phyloP scores from a whole-genome alignment of 1,140 invertebrate genomes.

The Capitella teleta region DNA sequence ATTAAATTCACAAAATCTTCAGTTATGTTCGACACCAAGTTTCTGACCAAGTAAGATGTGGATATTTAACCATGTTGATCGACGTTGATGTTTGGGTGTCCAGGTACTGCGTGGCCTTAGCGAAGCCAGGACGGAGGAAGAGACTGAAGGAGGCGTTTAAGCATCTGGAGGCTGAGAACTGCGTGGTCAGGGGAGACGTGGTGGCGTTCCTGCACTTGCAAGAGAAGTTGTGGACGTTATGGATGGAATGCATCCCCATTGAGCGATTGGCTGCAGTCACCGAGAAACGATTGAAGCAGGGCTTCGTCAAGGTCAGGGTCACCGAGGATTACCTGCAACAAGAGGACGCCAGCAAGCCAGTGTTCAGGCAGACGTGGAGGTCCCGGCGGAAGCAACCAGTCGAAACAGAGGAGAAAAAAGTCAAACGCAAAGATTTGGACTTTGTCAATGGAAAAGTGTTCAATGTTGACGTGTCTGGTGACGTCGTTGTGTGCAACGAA shows the following conservation, averaged over 20 bases:
- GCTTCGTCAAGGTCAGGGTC: slow-evolving; percentile 12
- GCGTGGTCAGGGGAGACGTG: slow-evolving; percentile 25
- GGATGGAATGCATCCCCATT: slow-evolving; percentile 22
- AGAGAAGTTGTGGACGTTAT: slow-evolving; percentile 29
- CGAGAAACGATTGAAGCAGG: slow-evolving; percentile 13
- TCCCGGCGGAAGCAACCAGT: not conserved
- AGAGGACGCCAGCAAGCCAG: too few species aligned
- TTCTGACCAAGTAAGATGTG: slow-evolving; percentile 21
- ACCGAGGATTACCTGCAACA: too few species aligned
- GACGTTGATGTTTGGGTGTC: not conserved
- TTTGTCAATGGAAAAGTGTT: not conserved
- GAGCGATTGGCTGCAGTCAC: slow-evolving; percentile 10
- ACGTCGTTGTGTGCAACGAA: slow-evolving; percentile 1
- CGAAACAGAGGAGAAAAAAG: not conserved
- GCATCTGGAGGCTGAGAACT: slow-evolving; percentile 20
- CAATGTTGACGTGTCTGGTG: slow-evolving; percentile 7
- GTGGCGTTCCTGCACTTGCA: slow-evolving; percentile 26
- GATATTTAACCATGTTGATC: not conserved
- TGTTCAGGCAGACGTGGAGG: not conserved
- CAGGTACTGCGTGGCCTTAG: slow-evolving; percentile 31
- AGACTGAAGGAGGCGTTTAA: slow-evolving; percentile 22
- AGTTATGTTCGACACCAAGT: slow-evolving; percentile 30
- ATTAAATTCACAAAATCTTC: slow-evolving; percentile 29
- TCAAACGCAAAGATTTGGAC: slow-evolving; percentile 4
- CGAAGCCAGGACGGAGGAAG: slow-evolving; percentile 23